Percentiles rank a stretch among this genome's conserved stretches.
phyloP scores from a whole-genome alignment of 2,113 vertebrate species.

The Sinosuthora webbiana region DNA sequence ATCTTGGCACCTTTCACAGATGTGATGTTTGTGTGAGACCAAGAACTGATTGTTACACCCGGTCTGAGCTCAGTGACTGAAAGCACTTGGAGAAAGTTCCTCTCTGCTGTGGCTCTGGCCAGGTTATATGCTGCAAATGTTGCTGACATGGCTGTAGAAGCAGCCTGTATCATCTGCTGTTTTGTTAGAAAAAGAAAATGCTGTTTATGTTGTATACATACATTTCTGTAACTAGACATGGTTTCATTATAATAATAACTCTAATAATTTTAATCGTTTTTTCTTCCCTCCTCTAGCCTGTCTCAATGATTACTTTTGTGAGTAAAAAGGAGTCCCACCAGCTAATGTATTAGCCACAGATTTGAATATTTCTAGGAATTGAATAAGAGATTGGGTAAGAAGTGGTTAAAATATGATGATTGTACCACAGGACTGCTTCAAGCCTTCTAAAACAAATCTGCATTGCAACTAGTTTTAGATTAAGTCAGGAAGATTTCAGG shows the following conservation, averaged over 20 bases:
- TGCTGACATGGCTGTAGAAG: neutral
- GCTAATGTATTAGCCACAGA: neutral
- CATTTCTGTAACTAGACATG: neutral
- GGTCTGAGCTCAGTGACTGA: neutral
- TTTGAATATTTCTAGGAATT: neutral
- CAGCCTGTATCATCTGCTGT: neutral
- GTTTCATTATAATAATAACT: neutral
- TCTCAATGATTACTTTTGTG: neutral
- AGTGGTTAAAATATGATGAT: neutral
- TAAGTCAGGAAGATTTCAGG: neutral
- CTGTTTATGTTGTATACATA: neutral
- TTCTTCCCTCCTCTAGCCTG: fast-evolving
- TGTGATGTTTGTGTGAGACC: neutral
- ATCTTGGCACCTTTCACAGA: slow-evolving; percentile 27
- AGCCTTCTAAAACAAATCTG: neutral
- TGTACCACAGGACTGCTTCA: neutral
- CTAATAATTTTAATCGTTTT: neutral
- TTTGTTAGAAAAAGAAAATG: slow-evolving; percentile 28
- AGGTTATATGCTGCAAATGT: neutral
- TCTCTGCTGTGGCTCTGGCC: slow-evolving; percentile 16
- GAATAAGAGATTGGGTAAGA: neutral
- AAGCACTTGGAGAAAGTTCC: neutral
- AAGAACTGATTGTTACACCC: neutral
- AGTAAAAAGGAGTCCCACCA: neutral
- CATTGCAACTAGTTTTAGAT: neutral